These are phyloP conservation scores for Deilephila elpenor DNA, from an alignment of 2,888 invertebrate species.

Conservation along the genomic window DNA sequence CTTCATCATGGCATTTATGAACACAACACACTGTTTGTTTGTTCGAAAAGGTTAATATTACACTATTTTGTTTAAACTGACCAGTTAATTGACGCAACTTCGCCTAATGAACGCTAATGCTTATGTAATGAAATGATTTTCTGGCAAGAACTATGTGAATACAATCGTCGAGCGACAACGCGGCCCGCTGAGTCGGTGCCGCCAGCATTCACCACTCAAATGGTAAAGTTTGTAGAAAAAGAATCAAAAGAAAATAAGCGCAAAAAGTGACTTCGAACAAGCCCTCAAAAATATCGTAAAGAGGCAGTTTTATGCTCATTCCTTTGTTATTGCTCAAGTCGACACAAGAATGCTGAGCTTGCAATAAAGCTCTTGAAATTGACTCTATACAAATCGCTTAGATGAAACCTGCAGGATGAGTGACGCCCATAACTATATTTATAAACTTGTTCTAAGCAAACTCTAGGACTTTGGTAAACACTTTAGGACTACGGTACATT, in stretches of 20 bases:
- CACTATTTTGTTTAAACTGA: too few relatives aligned
- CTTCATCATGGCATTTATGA: too few relatives aligned
- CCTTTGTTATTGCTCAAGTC: slow-evolving; percentile 6
- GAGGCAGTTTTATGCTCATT: slow-evolving; percentile 3
- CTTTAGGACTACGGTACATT: too few relatives aligned
- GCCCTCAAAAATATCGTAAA: neutral
- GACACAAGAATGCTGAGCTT: neutral
- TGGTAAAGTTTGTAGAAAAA: slow-evolving; percentile 1
- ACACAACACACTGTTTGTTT: too few relatives aligned
- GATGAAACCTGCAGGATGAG: neutral
- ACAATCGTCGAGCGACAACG: neutral
- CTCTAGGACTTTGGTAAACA: too few relatives aligned
- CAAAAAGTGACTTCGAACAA: neutral
- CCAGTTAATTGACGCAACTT: too few relatives aligned
- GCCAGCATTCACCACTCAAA: neutral
- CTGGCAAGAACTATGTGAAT: neutral
- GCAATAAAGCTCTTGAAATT: slow-evolving; percentile 4
- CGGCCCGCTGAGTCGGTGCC: neutral
- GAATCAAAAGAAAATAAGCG: slow-evolving; percentile 1
- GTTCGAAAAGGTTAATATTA: too few relatives aligned
- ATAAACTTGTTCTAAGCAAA: neutral
- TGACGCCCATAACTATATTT: neutral
- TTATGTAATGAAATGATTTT: neutral
- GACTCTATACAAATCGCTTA: neutral
- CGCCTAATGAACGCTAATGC: too few relatives aligned